Percentiles rank a stretch among this genome's conserved stretches.
Conservation (phyloP, 2,888 invertebrate species). For the Lithophane leautieri region DNA sequence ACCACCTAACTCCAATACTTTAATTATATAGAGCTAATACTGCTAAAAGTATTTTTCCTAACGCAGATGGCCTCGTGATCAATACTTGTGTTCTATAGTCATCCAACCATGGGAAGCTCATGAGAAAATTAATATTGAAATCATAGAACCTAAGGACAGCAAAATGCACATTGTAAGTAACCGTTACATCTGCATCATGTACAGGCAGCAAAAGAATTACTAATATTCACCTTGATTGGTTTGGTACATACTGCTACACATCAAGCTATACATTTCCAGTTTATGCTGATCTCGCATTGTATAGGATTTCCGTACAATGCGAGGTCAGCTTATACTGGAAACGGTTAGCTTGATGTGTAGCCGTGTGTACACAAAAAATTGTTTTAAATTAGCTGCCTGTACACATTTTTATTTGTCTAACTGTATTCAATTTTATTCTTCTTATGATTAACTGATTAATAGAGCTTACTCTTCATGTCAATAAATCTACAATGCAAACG, state of each 20-base stretch:
- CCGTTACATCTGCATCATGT: neutral
- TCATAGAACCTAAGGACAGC: conserved; percentile 64
- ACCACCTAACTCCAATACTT: too few species aligned
- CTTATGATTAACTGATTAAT: neutral
- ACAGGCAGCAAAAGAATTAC: too few species aligned
- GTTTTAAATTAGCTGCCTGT: neutral
- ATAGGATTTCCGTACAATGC: too few species aligned
- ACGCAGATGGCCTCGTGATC: conserved; percentile 84
- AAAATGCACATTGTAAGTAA: conserved; percentile 78
- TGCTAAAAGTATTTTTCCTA: neutral
- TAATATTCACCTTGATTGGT: neutral
- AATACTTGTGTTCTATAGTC: conserved; percentile 77
- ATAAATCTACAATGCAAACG: neutral
- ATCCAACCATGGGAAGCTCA: conserved; percentile 84
- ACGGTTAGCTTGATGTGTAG: too few species aligned
- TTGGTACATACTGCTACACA: too few species aligned
- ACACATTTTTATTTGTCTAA: neutral
- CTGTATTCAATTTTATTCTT: neutral
- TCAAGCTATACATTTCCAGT: too few species aligned
- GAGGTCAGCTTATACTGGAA: too few species aligned
- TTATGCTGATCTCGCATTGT: too few species aligned
- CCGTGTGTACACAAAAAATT: neutral
- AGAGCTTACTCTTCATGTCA: neutral
- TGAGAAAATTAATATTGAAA: conserved; percentile 75
- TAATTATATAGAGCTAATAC: too few species aligned